Evolutionary conservation across 2,113 vertebrate genomes (phyloP).

Genomic region (Barbus barbus): DNA sequence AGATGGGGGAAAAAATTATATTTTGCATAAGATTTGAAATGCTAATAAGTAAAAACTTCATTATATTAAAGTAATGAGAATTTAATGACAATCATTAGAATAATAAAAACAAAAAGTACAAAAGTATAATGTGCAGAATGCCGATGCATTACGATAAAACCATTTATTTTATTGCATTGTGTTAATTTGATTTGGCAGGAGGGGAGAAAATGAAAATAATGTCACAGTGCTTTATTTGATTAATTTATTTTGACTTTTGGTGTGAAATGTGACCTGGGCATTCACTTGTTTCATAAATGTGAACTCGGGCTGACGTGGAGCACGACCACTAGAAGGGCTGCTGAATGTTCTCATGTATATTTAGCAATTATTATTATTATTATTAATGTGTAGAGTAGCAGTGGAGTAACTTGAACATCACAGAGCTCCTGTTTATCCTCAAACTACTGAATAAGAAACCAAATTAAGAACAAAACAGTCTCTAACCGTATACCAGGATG

Average conservation of each 20-base stretch:
- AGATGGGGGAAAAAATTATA: background rate
- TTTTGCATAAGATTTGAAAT: no score
- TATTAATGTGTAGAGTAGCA: slow-evolving; percentile 24
- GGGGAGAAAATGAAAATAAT: background rate
- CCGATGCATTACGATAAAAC: background rate
- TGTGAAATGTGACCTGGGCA: background rate
- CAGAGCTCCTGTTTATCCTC: background rate
- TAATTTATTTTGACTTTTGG: background rate
- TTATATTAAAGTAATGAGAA: no score
- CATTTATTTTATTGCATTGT: background rate
- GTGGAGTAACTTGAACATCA: slow-evolving; percentile 9
- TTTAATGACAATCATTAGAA: slow-evolving; percentile 8
- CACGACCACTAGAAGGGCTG: slow-evolving; percentile 17
- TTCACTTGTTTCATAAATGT: background rate
- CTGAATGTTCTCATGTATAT: slow-evolving; percentile 28
- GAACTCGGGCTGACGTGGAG: background rate
- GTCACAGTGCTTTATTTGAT: background rate
- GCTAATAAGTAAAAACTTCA: no score
- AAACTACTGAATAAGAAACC: background rate
- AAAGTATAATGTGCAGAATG: background rate
- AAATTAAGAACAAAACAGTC: background rate
- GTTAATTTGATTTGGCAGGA: background rate
- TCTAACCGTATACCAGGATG: no score
- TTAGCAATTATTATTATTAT: background rate
- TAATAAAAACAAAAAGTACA: background rate